Evolutionary conservation across 2,888 invertebrate species (phyloP), one percentile per base, ranked within the genome.

Genomic region (Spatulosminthurus flaviceps): DNA sequence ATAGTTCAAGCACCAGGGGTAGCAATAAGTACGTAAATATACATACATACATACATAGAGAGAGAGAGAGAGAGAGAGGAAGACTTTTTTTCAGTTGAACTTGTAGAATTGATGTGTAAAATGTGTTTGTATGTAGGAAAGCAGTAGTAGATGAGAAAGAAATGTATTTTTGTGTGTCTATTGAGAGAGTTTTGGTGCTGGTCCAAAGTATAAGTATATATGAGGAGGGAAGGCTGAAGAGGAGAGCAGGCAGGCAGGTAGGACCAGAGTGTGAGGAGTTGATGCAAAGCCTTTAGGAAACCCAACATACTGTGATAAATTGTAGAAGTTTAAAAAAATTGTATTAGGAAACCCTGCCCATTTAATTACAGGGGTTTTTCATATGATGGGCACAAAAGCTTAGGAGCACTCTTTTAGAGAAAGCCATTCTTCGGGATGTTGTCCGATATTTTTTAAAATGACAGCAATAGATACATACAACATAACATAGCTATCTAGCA

Each of bases 321-420:
- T 77, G 81, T 69, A 76, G 72, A 76, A 78, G 77, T 81, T 78
- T 79, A 69, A 66, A 81, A 81, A 84, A 83, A 83, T 84, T 84
- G 83, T 83, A 84, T 84, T 84, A 84, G 81, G 81, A 81, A 82
- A 83, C 84, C 84, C 83, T 81, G 82, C 84, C 84, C 83, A 82
- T 82, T 83, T 84, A 84, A 84, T 84, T 84, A 84, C 79, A 82
- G 81, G 80, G 77, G 82, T 82, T 80, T 79, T 79, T 80, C 76
- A 78, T n/a, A n/a, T 79, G 78, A 78, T 80, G 78, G 79, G 79
- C 80, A 80, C 78, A 71, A 76, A 71, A n/a, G n/a, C 60, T 77
- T 80, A 75, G 75, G 69, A 60, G 75, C 70, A 67, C 51, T 76
- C 64, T 34, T 41, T n/a, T n/a, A n/a, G 64, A 26, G 26, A 66